These are phyloP conservation scores for Corydoras sp. DNA, from an alignment of 2,113 vertebrate genomes.

Conservation along the genomic window DNA sequence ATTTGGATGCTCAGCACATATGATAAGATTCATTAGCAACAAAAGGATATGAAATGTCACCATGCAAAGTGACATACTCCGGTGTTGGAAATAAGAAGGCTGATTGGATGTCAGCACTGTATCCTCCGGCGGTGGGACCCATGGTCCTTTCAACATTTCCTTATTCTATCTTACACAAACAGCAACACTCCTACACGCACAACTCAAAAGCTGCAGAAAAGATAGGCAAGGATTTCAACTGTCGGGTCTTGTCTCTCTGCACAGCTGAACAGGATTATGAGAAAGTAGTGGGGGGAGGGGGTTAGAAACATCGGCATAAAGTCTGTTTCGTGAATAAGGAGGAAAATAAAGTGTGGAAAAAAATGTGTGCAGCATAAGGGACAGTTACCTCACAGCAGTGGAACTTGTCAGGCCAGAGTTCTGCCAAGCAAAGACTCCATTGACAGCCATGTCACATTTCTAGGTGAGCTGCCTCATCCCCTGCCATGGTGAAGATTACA, in stretches of 20 bases:
- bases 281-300: conserved; percentile 38
- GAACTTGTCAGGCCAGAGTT: conserved; percentile 60
- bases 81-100: conserved; percentile 35
- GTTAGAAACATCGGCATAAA: conserved; percentile 52
- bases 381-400: conserved; percentile 55
- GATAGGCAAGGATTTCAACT: conserved; percentile 56
- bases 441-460: conserved; percentile 59
- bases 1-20: conserved; percentile 54
- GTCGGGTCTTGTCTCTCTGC: conserved; percentile 55
- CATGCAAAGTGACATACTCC: conserved; percentile 31
- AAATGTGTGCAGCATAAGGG: conserved; percentile 46
- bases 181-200: background rate
- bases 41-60: conserved; percentile 38
- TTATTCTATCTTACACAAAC: too few relatives aligned
- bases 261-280: conserved; percentile 52
- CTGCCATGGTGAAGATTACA: conserved; percentile 56
- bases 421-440: conserved; percentile 58
- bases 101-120: conserved; percentile 27
- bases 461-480: conserved; percentile 56
- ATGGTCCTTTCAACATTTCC: background rate
- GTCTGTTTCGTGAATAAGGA: conserved; percentile 45
- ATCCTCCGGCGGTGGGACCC: conserved; percentile 20
- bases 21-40: conserved; percentile 55
- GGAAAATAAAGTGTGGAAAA: conserved; percentile 39
- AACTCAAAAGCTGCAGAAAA: conserved; percentile 34